Evolutionary conservation across 2,888 invertebrate species (phyloP).

Genomic region (Mythimna ferrago): DNA sequence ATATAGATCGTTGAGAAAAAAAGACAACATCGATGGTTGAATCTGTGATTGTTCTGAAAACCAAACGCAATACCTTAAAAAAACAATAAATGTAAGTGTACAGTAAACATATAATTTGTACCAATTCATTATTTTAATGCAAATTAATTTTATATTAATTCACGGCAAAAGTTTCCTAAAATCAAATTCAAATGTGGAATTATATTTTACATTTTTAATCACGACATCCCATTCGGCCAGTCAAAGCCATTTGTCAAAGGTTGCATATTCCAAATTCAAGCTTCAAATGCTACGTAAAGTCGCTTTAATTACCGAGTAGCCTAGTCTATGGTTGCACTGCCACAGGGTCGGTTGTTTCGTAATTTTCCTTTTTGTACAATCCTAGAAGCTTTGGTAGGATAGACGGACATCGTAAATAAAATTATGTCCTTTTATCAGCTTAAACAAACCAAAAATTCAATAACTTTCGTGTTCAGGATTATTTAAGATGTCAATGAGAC

Average conservation of each 20-base stretch:
- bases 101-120: too few species aligned
- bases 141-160: not conserved
- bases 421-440: conserved; percentile 11
- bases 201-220: conserved; percentile 28
- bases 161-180: not conserved
- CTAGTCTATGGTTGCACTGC: conserved; percentile 67
- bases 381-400: conserved; percentile 63
- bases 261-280: conserved; percentile 60
- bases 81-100: too few species aligned
- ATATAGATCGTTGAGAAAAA: too few species aligned
- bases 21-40: too few species aligned
- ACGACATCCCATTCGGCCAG: conserved; percentile 17
- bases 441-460: not conserved
- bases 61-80: too few species aligned
- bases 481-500: too few species aligned
- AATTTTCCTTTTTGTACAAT: conserved; percentile 70
- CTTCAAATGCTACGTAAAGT: conserved; percentile 67
- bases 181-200: conserved; percentile 34
- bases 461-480: not conserved
- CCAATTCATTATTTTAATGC: not conserved
- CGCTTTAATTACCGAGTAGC: conserved; percentile 76
- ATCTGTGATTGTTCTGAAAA: too few species aligned
- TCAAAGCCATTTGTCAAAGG: conserved; percentile 37
- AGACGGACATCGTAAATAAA: not conserved
- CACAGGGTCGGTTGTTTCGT: conserved; percentile 66